Evolutionary conservation across 1,140 invertebrate genomes (phyloP), one percentile per base, ranked within the genome.

Genomic region (Zaprionus tsacasi): DNA sequence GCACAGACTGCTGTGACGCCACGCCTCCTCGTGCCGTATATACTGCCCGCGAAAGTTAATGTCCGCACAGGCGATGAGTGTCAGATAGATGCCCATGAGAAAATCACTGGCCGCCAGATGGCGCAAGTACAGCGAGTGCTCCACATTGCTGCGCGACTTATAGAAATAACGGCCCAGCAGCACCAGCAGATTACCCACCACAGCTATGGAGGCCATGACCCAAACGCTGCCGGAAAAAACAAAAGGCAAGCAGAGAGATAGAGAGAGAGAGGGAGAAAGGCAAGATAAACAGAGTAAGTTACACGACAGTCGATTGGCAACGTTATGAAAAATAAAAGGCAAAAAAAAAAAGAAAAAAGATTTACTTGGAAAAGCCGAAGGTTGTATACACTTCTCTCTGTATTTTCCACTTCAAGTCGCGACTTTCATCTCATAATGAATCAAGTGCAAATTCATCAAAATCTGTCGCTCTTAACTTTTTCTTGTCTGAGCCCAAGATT

Each of bases 51-150:
- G 92, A 86, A 94, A 96, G 43, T 88, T 87, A 48, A 94, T 88
- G 89, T 96, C 95, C 43, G 94, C 93, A 61, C 92, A 92, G 12
- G 95, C 95, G 61, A 96, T 95, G n/a, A 94, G 91, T 35, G 96
- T 93, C 64, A 96, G 92, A 85, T 96, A 96, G 21, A 96, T 91
- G 17, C 95, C 95, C 95, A 96, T 96, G 10, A 96, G 89, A 17
- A 96, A 92, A 87, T 96, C 95, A n/a, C 95, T 95, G 52, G 94
- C 88, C 0, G 95, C 95, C 65, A 96, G 92, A 87, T 96, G 95
- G 11, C 94, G 94, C 63, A 96, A 82, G 93, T 94, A 94, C 73
- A 95, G 94, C 10, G 91, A 94, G 93, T 95, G 86, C 89, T 95
- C 94, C 80, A 93, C 93, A 75, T 94, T 94, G 81, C 86, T 91